phyloP scores from a whole-genome alignment of 2,113 vertebrate species.

The Albula glossodonta region DNA sequence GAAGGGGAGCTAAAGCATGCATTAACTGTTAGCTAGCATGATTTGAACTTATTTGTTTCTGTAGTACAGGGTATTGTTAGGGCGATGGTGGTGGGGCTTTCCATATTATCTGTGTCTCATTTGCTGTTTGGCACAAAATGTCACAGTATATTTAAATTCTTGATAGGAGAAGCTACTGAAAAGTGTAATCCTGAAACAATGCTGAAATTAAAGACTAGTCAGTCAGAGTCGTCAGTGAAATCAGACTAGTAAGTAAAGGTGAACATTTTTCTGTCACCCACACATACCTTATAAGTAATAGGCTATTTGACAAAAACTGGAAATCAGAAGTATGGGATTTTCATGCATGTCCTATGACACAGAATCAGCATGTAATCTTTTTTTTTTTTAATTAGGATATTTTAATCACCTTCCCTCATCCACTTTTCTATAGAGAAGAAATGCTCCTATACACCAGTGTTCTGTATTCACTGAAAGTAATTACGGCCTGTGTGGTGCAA shows the following conservation, averaged over 20 bases:
- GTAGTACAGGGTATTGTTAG: neutral
- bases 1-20: neutral
- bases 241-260: too few species aligned
- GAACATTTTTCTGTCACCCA: too few species aligned
- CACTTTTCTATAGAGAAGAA: conserved; percentile 22
- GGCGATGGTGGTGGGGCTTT: conserved; percentile 27
- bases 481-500: too few species aligned
- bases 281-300: too few species aligned
- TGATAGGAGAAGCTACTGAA: neutral
- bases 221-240: too few species aligned
- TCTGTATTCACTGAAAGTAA: too few species aligned
- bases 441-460: neutral
- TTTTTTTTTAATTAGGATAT: neutral
- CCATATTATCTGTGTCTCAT: neutral
- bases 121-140: conserved; percentile 9
- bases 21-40: neutral
- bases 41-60: neutral
- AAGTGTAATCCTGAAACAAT: too few species aligned
- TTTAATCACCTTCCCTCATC: conserved; percentile 20
- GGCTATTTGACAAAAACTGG: too few species aligned
- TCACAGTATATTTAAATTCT: conserved; percentile 15
- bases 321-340: too few species aligned
- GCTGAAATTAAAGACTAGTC: too few species aligned
- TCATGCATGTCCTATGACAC: too few species aligned
- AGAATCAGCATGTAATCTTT: too few species aligned